A percentile compares a stretch with the other conserved stretches of the same genome.
Evolutionary conservation across 2,113 vertebrate species (phyloP).

Genomic region (Nettapus auritus): DNA sequence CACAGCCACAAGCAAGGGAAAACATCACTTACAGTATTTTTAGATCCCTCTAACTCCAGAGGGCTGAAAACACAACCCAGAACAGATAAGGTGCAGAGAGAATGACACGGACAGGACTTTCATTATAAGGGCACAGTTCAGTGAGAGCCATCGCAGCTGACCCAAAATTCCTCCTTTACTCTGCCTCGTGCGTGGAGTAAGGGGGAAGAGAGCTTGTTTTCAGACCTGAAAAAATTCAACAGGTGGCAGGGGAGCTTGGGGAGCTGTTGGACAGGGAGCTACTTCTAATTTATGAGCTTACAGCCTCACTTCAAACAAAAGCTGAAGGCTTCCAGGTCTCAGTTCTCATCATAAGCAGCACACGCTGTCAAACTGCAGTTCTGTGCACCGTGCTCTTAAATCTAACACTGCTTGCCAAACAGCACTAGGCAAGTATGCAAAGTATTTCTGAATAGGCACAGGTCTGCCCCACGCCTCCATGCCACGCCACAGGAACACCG

Average conservation of each 20-base stretch:
- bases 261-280: background rate
- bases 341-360: background rate
- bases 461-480: background rate
- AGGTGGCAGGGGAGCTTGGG: background rate
- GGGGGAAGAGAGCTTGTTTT: background rate
- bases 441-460: background rate
- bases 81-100: rapidly evolving
- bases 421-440: background rate
- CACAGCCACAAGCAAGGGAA: background rate
- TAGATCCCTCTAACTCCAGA: background rate
- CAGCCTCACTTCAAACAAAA: background rate
- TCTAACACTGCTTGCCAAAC: background rate
- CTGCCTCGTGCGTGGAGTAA: background rate
- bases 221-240: background rate
- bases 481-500: background rate
- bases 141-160: background rate
- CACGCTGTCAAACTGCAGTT: background rate
- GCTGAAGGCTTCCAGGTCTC: background rate
- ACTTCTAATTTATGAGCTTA: background rate
- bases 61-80: background rate
- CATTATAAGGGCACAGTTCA: background rate
- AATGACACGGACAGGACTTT: background rate
- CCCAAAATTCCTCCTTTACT: background rate
- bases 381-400: rapidly evolving
- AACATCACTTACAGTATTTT: background rate